These are phyloP conservation scores for Stegodyphus dumicola DNA, from an alignment of 1,140 invertebrate genomes.

Conservation along the genomic window DNA sequence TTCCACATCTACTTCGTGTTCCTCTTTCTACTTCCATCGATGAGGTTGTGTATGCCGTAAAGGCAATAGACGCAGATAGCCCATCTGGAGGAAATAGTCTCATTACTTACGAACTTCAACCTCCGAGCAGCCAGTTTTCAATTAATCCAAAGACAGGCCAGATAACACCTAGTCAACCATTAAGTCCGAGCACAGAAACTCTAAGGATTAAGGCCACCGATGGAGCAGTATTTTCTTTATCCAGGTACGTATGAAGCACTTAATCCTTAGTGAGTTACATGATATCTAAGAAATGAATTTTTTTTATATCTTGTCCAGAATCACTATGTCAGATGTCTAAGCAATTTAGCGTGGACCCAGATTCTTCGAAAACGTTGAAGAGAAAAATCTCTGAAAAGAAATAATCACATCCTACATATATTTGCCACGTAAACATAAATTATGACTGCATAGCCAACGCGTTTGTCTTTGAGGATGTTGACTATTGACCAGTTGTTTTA, in stretches of 20 bases:
- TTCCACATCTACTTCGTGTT: conserved; percentile 76
- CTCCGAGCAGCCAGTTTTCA: conserved; percentile 75
- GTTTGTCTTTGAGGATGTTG: too few relatives aligned
- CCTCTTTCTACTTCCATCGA: conserved; percentile 63
- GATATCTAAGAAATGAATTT: too few relatives aligned
- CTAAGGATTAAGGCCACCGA: conserved; percentile 63
- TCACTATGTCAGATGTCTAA: too few relatives aligned
- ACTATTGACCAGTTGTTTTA: too few relatives aligned
- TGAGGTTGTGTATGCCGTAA: conserved; percentile 78
- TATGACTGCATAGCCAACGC: too few relatives aligned
- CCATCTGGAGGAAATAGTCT: conserved; percentile 87
- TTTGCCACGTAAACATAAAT: too few relatives aligned
- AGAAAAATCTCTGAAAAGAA: too few relatives aligned
- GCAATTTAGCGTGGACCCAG: too few relatives aligned
- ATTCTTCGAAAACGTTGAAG: too few relatives aligned
- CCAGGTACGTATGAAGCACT: conserved; percentile 48
- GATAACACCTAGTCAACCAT: conserved; percentile 88
- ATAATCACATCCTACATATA: too few relatives aligned
- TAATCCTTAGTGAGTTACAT: background rate
- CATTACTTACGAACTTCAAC: conserved; percentile 76
- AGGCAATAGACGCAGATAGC: conserved; percentile 87
- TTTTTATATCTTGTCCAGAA: too few relatives aligned
- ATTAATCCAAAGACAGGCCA: conserved; percentile 88
- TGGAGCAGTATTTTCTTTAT: conserved; percentile 59
- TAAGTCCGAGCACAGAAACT: conserved; percentile 77